phyloP scores from a whole-genome alignment of 2,888 invertebrate genomes.

The Lochmaea crataegi region DNA sequence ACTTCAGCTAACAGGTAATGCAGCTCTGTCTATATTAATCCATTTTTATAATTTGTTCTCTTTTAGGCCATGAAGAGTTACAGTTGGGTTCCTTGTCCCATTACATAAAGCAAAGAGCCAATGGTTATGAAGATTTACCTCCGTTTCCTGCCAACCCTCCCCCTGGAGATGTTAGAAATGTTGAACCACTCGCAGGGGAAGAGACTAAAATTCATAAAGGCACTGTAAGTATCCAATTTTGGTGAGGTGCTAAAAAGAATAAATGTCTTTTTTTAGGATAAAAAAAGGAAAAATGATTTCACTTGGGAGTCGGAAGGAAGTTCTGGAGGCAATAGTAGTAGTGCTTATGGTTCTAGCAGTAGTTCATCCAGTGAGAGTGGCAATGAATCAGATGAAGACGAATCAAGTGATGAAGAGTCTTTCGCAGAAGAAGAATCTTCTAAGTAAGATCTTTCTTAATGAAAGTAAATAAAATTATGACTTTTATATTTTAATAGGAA shows the following conservation, averaged over 20 bases:
- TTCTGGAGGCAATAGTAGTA: constrained; percentile 61
- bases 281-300: constrained; percentile 56
- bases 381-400: constrained; percentile 50
- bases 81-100: constrained; percentile 96
- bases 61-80: constrained; percentile 81
- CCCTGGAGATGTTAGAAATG: constrained; percentile 82
- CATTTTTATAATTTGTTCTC: constrained; percentile 1
- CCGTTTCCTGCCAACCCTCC: constrained; percentile 82
- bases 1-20: constrained; percentile 68
- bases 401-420: constrained; percentile 47
- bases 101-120: constrained; percentile 87
- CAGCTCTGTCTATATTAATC: not conserved
- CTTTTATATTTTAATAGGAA: constrained; percentile 21
- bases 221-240: constrained; percentile 40
- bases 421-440: constrained; percentile 51
- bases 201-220: constrained; percentile 56
- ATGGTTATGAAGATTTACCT: constrained; percentile 91
- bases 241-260: not conserved
- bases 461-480: not conserved
- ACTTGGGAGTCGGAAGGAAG: constrained; percentile 62
- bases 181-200: constrained; percentile 66
- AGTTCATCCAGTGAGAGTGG: constrained; percentile 52
- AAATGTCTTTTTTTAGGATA: constrained; percentile 43
- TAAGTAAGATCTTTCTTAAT: constrained; percentile 33
- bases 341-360: constrained; percentile 52